These are phyloP conservation scores for Gymnarchus niloticus DNA, from an alignment of 2,113 vertebrate species.

Conservation along the genomic window DNA sequence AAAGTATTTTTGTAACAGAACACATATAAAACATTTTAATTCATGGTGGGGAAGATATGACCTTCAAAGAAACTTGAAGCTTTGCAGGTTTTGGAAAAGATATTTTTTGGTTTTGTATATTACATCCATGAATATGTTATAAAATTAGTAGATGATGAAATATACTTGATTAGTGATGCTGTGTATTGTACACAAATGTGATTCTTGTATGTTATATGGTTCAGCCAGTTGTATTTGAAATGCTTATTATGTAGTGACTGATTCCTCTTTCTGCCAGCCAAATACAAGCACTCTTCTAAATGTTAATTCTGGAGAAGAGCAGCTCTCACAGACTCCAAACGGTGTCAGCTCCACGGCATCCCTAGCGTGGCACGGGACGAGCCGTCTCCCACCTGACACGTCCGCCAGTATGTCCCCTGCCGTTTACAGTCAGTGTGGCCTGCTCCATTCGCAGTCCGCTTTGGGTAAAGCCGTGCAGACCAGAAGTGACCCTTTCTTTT, in stretches of 20 bases:
- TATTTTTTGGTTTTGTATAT: slow-evolving; percentile 81
- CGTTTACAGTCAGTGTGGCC: background rate
- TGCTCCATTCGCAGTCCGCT: too few relatives aligned
- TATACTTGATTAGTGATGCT: slow-evolving; percentile 83
- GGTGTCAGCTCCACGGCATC: background rate
- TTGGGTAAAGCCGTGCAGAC: background rate
- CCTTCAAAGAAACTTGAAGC: slow-evolving; percentile 82
- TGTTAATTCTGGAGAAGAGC: background rate
- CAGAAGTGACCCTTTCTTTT: background rate
- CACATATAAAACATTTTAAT: slow-evolving; percentile 59
- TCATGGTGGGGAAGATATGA: slow-evolving; percentile 54
- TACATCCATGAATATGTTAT: slow-evolving; percentile 78
- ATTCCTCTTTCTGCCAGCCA: slow-evolving; percentile 67
- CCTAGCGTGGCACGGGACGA: too few relatives aligned
- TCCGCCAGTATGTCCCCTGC: background rate
- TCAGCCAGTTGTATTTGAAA: slow-evolving; percentile 82
- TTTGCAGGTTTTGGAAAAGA: slow-evolving; percentile 75
- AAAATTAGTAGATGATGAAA: slow-evolving; percentile 79
- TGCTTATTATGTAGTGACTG: slow-evolving; percentile 76
- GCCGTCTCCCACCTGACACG: too few relatives aligned
- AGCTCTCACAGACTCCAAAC: background rate
- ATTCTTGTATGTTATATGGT: slow-evolving; percentile 77
- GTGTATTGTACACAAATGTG: slow-evolving; percentile 89
- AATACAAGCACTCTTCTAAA: slow-evolving; percentile 55
- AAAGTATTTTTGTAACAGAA: slow-evolving; percentile 62